These are phyloP conservation scores for Lepilemur ruficaudatus DNA, from an alignment of 2,797 vertebrate genomes.

Conservation along the genomic window DNA sequence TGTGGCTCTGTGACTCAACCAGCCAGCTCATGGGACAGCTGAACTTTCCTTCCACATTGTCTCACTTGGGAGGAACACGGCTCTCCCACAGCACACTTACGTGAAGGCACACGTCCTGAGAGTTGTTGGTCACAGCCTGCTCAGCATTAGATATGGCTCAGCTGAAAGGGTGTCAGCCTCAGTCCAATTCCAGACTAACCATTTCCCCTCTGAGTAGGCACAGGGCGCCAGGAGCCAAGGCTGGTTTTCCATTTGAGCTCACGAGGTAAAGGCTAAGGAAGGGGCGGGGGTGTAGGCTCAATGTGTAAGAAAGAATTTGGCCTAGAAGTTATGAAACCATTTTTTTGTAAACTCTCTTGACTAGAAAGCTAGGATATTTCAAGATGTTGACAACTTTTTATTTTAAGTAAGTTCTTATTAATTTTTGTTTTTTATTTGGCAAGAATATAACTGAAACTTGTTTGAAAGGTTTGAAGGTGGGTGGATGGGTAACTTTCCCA, in stretches of 20 bases:
- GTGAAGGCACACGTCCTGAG: accelerated
- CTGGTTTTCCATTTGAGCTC: background rate
- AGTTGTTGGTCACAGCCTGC: background rate
- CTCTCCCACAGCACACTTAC: background rate
- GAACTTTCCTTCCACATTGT: background rate
- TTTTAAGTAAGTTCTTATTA: background rate
- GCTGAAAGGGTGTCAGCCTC: background rate
- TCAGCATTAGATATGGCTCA: conserved; percentile 8
- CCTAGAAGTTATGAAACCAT: background rate
- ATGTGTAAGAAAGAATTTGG: background rate
- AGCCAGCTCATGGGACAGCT: accelerated
- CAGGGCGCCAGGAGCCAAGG: background rate
- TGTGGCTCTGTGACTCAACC: background rate
- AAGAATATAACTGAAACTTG: background rate
- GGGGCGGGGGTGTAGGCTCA: background rate
- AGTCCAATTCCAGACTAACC: background rate
- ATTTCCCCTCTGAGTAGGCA: background rate
- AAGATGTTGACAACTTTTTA: background rate
- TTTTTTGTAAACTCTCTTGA: background rate
- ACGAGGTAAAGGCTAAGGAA: background rate
- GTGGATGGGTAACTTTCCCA: background rate
- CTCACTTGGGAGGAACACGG: background rate
- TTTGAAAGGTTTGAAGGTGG: background rate
- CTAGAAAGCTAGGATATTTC: background rate
- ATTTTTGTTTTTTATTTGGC: background rate